Base-by-base conservation (phyloP, 2,888 invertebrate genomes). In the Dynastes grantii region DNA sequence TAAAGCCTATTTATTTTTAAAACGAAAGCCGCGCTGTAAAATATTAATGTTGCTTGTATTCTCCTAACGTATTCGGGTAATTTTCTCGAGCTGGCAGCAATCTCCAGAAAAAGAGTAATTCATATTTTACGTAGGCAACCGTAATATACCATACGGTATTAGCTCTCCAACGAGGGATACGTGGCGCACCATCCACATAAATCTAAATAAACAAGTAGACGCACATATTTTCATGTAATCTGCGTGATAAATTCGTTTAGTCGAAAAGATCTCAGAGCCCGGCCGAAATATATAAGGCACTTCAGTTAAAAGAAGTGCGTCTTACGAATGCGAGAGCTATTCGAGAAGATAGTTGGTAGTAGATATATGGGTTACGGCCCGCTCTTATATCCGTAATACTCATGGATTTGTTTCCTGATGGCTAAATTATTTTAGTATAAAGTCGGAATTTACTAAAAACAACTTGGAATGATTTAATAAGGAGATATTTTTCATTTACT, bases 141-240 rank as follows among this genome's bases (percentile, higher is more conserved):
- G 8, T 13, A 55, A 55, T 22, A 55, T 55, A 55, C 55, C 6
- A 22, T 16, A 16, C n/a, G 16, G 55, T 13, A 22, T 55, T 55
- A 55, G 13, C 6, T 55, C 13, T 16, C 37, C 53, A n/a, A 22
- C 8, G n/a, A 58, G 27, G n/a, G 8, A 22, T 58, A 55, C 22
- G 51, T 2, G 49, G 29, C 13, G 53, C 11, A 45, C 8, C 53
- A 11, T 71, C 29, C 49, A 37, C 22, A 71, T 55, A 55, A 55
- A 55, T 53, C 55, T 22, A 27, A 71, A 55, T 71, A 53, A 55
- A 71, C 29, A 55, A 53, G 55, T 3, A 45, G 27, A 51, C 11
- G 29, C 32, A 32, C 55, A 71, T 71, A 71, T 32, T 71, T 71
- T 71, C 45, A 71, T n/a, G 55, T 55, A 71, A 71, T 71, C 55